These are phyloP conservation scores for Ceriagrion tenellum DNA, from an alignment of 2,888 invertebrate species.

Conservation along the genomic window DNA sequence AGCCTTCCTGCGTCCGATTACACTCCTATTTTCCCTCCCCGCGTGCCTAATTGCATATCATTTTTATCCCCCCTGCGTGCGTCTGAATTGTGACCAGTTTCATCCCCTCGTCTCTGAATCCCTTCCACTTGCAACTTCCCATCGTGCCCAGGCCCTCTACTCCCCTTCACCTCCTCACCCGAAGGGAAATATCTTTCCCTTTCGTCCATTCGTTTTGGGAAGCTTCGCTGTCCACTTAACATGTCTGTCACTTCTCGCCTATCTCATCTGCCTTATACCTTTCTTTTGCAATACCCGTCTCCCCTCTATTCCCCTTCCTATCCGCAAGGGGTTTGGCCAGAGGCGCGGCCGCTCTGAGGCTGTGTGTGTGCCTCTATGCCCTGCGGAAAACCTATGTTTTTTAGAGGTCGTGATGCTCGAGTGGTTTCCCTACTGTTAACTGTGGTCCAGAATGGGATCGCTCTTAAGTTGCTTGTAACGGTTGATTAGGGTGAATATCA, in stretches of 20 bases:
- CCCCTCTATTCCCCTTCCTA: neutral
- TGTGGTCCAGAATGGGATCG: neutral
- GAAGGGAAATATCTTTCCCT: neutral
- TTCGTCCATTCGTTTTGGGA: neutral
- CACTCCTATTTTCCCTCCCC: slow-evolving; percentile 14
- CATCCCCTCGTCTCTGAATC: neutral
- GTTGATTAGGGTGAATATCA: neutral
- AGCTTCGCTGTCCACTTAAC: neutral
- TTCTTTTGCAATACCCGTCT: neutral
- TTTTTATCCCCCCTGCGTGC: slow-evolving; percentile 35
- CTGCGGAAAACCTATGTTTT: neutral
- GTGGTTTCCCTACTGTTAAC: neutral
- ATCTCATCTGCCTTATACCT: neutral
- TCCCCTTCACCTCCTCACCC: neutral
- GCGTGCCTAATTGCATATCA: slow-evolving; percentile 9
- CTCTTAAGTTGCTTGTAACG: neutral
- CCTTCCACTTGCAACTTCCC: neutral
- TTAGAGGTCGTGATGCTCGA: slow-evolving; percentile 8
- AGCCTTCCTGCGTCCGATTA: neutral
- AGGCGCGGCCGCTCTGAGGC: neutral
- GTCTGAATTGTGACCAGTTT: slow-evolving; percentile 34
- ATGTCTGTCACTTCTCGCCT: neutral
- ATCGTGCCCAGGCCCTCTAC: neutral
- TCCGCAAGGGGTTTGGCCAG: neutral
- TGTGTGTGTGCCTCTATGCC: neutral